A percentile compares a stretch with the other conserved stretches of the same genome.
Evolutionary conservation across 2,113 vertebrate genomes (phyloP).

Genomic region (Zingel zingel): DNA sequence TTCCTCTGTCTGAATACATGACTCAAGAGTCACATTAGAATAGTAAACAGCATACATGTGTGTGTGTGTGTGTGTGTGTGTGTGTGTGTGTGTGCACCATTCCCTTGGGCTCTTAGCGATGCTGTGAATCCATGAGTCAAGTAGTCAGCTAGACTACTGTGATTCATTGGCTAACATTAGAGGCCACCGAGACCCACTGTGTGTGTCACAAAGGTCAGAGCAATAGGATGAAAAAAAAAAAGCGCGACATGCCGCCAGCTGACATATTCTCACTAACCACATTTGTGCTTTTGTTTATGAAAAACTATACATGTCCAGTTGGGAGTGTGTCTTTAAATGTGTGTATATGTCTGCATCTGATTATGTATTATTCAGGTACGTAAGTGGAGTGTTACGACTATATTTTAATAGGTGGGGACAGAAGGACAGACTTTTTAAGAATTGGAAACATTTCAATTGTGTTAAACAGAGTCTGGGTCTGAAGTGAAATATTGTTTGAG

Average conservation of each 20-base stretch:
- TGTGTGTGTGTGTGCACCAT: neutral
- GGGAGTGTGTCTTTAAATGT: neutral
- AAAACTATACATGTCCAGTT: neutral
- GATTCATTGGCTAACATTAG: constrained; percentile 70
- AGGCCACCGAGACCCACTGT: neutral
- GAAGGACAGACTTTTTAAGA: neutral
- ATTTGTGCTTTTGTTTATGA: neutral
- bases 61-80: neutral
- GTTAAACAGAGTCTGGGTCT: neutral
- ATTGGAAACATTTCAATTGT: neutral
- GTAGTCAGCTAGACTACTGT: constrained; percentile 53
- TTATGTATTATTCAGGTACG: neutral
- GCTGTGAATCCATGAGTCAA: constrained; percentile 68
- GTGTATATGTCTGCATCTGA: neutral
- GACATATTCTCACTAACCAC: neutral
- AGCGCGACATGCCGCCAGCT: neutral
- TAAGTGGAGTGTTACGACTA: neutral
- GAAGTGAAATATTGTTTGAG: neutral
- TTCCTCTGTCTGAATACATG: constrained; percentile 73
- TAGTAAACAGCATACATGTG: constrained; percentile 26
- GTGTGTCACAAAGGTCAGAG: constrained; percentile 30
- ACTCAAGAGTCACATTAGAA: constrained; percentile 68
- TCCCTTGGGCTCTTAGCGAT: constrained; percentile 29
- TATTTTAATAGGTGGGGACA: neutral
- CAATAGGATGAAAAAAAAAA: constrained; percentile 20